Evolutionary conservation across 2,113 vertebrate species (phyloP), one percentile per base, ranked within the genome.

Genomic region (Corythornis cristatus): DNA sequence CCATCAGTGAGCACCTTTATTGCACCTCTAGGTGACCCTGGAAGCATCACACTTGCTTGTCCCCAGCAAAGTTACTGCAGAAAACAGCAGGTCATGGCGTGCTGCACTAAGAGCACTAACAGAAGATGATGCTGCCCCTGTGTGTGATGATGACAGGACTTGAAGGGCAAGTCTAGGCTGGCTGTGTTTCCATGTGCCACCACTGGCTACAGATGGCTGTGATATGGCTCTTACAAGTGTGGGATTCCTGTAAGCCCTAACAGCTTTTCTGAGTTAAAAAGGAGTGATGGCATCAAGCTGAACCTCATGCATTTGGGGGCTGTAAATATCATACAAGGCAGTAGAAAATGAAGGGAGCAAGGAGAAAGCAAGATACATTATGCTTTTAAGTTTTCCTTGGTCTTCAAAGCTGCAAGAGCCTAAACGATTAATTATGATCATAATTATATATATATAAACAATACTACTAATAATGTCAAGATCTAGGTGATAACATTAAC

Each of bases 281-380:
- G 65, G 15, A 42, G 11, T 11, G 60, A 31, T 46, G 61, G 60
- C 33, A 82, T 8, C 33, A 43, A 67, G 20, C 40, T 45, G 33
- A 66, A 28, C 31, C 6, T 15, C 1, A 1, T 6, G 11, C 14
- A 2, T 22, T 3, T 15, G 17, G 7, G 16, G 22, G 22, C n/a
- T n/a, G 31, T 11, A 46, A 43, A 57, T 53, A 51, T 40, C 40
- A 26, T 9, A 15, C 8, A 40, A 22, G 25, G 15, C 67, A 16
- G 25, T 9, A 17, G 46, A 19, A 74, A 51, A 42, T 12, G 56
- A 75, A 22, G 3, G 12, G 7, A 8, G 2, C 0, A 15, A 66
- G 46, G 25, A n/a, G 19, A 21, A 84, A 77, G 40, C 9, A 33
- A 53, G 33, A 51, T 43, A 9, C 51, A 50, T 50, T 46, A 17